Base-by-base conservation (phyloP, 2,113 vertebrate species). In the Nyctereutes procyonoides region DNA sequence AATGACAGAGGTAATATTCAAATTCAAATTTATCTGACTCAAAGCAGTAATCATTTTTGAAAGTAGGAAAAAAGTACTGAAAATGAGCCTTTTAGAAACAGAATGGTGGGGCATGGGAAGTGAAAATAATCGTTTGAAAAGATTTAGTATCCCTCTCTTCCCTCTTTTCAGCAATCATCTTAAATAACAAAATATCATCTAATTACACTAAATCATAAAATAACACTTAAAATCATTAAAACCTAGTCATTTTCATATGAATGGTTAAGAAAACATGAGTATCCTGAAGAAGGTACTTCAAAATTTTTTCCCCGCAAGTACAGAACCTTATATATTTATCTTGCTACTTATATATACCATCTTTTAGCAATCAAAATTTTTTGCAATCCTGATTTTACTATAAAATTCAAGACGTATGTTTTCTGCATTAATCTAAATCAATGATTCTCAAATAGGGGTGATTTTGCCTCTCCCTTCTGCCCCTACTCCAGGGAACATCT, bases 121-220 rank as follows among this genome's bases (percentile, higher is more conserved):
- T 60, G n/a, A 83, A 90, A 43, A 90, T n/a, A 90, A 97, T 86
- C 62, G 9, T 93, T n/a, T 80, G 16, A 87, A 48, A 85, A 90
- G 19, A 93, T 48, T 82, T 71, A 67, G 53, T 62, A 69, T 73
- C 30, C 7, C 32, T 26, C 92, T 56, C 60, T 73, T 79, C 48
- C 28, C 2, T 80, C 84, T 17, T 80, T 65, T 10, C 1, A 91
- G 24, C 5, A 89, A 69, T 69, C 32, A 69, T 35, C 32, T 69
- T 69, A 69, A 35, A 69, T 69, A 69, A 69, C 55, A 55, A 55
- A 16, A 19, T 32, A 69, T 69, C 3, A 20, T 69, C 32, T 69
- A 74, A 32, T 82, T 88, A 56, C 51, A 90, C 5, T 76, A 35
- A 63, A 77, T 93, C 5, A 90, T 35, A 69, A 69, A 35, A 19